Evolutionary conservation across 1,140 invertebrate species (phyloP), one percentile per base, ranked within the genome.

Genomic region (Diachasma alloeum): DNA sequence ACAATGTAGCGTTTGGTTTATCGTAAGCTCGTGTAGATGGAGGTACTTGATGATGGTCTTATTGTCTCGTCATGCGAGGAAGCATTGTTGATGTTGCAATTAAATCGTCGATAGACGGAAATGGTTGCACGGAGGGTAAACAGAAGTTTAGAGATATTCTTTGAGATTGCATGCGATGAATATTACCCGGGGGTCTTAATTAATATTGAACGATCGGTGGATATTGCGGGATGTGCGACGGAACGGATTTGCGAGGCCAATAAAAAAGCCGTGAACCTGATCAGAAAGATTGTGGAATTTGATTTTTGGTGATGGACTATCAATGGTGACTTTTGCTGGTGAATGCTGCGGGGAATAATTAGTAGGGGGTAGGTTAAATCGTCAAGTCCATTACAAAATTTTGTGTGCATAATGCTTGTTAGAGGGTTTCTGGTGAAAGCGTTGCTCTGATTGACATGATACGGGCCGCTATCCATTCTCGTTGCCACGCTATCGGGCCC

Each of bases 391-490:
- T 26, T 24, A 24, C 15, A 26, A 63, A 63, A 63, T 63, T 63
- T 63, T 63, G 59, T 63, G 59, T 63, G 59, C 24, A 26, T 26
- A 63, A 63, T 24, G n/a, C 53, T 59, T 26, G 59, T 63, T 63
- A 63, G 59, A 31, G 59, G 6, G 48, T 53, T 63, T 63, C 59
- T 26, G 24, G 59, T 63, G 59, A 63, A 63, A 63, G 59, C 59
- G 59, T 26, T 63, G 10, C 22, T 63, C 22, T 63, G 59, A 63
- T 63, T 63, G 59, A 63, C 59, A 63, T 63, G 59, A 63, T 63
- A 63, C 59, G 22, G 59, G 6, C 24, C 8, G 59, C 24, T 63
- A 63, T 63, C 11, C 59, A 63, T 63, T 63, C 59, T 24, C 59
- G 24, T 31, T 26, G 59, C 59, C 59, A 63, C 59, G 59, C 59